Percentiles rank a stretch among this genome's conserved stretches.
Evolutionary conservation across 2,888 invertebrate genomes (phyloP).

Genomic region (Tetragonula carbonaria): DNA sequence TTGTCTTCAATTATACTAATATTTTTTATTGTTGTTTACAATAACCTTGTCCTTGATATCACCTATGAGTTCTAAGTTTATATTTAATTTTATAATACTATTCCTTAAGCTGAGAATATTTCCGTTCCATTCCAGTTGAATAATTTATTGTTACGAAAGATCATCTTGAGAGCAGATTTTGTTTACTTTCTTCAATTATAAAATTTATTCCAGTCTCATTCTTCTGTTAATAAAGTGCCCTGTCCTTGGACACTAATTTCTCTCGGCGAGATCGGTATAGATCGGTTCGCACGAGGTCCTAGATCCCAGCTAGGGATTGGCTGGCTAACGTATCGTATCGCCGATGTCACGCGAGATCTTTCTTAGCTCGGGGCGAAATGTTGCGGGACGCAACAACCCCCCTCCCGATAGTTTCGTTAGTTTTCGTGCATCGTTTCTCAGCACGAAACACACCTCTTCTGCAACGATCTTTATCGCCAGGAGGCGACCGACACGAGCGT

Average conservation of each 20-base stretch:
- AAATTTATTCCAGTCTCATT: too few species aligned
- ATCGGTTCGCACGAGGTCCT: constrained; percentile 35
- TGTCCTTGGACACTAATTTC: constrained; percentile 30
- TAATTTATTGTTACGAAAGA: too few species aligned
- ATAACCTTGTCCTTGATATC: too few species aligned
- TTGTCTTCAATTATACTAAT: too few species aligned
- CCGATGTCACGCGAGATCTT: constrained; percentile 65
- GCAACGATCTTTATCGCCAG: constrained; percentile 20
- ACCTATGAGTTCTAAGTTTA: too few species aligned
- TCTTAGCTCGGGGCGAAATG: constrained; percentile 39
- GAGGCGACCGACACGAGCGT: constrained; percentile 5
- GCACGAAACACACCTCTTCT: not conserved
- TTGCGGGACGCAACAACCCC: constrained; percentile 7
- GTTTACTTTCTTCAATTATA: too few species aligned
- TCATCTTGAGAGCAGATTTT: too few species aligned
- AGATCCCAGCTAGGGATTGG: constrained; percentile 21
- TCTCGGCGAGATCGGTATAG: constrained; percentile 32
- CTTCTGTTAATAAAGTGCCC: too few species aligned
- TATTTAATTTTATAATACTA: too few species aligned
- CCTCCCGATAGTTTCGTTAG: constrained; percentile 21
- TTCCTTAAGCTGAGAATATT: too few species aligned
- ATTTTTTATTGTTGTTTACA: too few species aligned
- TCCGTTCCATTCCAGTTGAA: too few species aligned
- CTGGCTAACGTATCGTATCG: constrained; percentile 14
- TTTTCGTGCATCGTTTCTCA: constrained; percentile 28